Evolutionary conservation across 1,140 invertebrate species (phyloP), one percentile per base, ranked within the genome.

Genomic region (Planococcus citri): DNA sequence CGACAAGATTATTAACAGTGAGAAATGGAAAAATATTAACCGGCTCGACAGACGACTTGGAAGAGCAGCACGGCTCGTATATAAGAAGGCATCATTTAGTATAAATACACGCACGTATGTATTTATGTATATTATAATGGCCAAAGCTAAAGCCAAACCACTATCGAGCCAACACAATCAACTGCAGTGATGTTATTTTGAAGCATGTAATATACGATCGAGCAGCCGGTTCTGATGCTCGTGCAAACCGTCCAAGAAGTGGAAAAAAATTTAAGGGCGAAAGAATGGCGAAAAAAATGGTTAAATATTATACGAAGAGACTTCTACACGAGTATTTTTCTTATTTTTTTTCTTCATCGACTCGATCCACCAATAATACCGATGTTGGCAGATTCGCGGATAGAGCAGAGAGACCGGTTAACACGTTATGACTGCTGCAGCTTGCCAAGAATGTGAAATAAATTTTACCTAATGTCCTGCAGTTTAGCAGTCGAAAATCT

Each of bases 21-120:
- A 51, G 41, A 51, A 51, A 51, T 51, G n/a, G 41, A 51, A 51
- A 51, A 51, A 51, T 51, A 51, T 51, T 51, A 37, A 51, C 41
- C 41, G 41, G 41, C 41, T 51, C 41, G 10, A 14, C 33, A 14
- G 33, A 14, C 33, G 14, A 37, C 33, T 17, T 20, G 6, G 41
- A 17, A 20, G 33, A 14, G 6, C 6, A 37, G 33, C 41, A 20
- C 41, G 41, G n/a, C n/a, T n/a, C n/a, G n/a, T n/a, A n/a, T n/a
- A n/a, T n/a, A 51, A 51, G 41, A 51, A 51, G n/a, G 6, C 41
- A 20, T 51, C 41, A 51, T 51, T 51, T 51, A 51, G 12, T 51
- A 51, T 9, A 51, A 4, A 51, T 17, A 51, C 17, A n/a, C n/a
- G n/a, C n/a, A n/a, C n/a, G n/a, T n/a, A n/a, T n/a, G n/a, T n/a